phyloP scores from a whole-genome alignment of 92 coral and sea anemone genomes.

The Scolanthus callimorphus region DNA sequence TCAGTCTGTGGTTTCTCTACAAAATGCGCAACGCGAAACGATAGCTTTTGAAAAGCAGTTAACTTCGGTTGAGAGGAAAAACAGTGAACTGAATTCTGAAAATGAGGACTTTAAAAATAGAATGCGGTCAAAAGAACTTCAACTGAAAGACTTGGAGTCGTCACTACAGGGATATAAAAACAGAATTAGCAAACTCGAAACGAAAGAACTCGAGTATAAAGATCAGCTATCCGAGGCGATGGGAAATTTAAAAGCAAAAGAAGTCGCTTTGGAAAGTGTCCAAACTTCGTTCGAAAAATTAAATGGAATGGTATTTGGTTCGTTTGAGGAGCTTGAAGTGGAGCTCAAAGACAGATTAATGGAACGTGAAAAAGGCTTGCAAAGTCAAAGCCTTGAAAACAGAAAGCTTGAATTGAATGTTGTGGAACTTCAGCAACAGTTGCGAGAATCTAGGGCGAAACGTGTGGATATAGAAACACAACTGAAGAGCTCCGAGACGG shows the following conservation, averaged over 20 bases:
- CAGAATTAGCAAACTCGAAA: constrained; percentile 36
- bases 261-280: constrained; percentile 66
- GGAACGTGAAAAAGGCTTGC: constrained; percentile 86
- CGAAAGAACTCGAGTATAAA: constrained; percentile 41
- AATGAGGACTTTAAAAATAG: constrained; percentile 41
- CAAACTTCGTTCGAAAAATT: constrained; percentile 93
- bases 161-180: constrained; percentile 39
- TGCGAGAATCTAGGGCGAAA: no score
- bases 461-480: no score
- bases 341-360: constrained; percentile 70
- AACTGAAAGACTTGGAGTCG: constrained; percentile 39
- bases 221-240: constrained; percentile 50
- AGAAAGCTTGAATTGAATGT: constrained; percentile 64
- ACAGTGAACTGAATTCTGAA: constrained; percentile 47
- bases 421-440: constrained; percentile 57
- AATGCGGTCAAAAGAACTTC: constrained; percentile 31
- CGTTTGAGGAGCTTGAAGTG: constrained; percentile 88
- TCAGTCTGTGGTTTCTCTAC: constrained; percentile 46
- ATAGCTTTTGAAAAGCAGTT: constrained; percentile 62
- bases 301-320: constrained; percentile 90
- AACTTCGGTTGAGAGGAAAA: constrained; percentile 44
- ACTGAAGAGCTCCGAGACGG: constrained; percentile 5
- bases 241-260: constrained; percentile 76
- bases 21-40: constrained; percentile 63
- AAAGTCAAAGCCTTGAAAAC: constrained; percentile 77